Conservation (phyloP, 2,888 invertebrate genomes). For the Tenthredo mesomela region DNA sequence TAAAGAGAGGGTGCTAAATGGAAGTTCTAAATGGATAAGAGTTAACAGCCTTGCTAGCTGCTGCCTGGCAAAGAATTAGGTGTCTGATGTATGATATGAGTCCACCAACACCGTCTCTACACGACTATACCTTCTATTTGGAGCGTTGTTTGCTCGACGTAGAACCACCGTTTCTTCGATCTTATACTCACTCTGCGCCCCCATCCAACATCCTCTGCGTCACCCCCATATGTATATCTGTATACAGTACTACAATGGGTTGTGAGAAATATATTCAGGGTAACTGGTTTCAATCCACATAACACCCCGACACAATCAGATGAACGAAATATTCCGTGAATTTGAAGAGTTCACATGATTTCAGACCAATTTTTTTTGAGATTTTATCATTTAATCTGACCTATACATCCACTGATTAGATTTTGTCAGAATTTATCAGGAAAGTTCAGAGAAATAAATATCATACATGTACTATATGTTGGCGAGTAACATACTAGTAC, state of each 20-base stretch:
- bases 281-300: background rate
- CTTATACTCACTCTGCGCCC: background rate
- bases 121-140: background rate
- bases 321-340: background rate
- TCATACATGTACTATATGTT: background rate
- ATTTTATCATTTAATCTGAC: too few species aligned
- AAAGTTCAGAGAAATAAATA: background rate
- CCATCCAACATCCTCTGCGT: slow-evolving; percentile 1
- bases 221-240: background rate
- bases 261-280: background rate
- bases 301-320: background rate
- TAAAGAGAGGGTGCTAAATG: slow-evolving; percentile 64
- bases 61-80: slow-evolving; percentile 63
- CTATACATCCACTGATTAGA: background rate
- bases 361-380: too few species aligned
- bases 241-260: background rate
- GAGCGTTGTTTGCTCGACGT: slow-evolving; percentile 15
- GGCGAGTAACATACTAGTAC: too few species aligned
- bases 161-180: slow-evolving; percentile 3
- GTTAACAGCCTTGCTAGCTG: slow-evolving; percentile 62
- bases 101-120: background rate
- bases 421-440: background rate
- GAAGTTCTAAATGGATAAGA: slow-evolving; percentile 73
- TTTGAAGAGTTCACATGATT: background rate
- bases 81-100: slow-evolving; percentile 67